These are phyloP conservation scores for Scartelaos histophorus DNA, from an alignment of 2,113 vertebrate genomes.

Conservation along the genomic window DNA sequence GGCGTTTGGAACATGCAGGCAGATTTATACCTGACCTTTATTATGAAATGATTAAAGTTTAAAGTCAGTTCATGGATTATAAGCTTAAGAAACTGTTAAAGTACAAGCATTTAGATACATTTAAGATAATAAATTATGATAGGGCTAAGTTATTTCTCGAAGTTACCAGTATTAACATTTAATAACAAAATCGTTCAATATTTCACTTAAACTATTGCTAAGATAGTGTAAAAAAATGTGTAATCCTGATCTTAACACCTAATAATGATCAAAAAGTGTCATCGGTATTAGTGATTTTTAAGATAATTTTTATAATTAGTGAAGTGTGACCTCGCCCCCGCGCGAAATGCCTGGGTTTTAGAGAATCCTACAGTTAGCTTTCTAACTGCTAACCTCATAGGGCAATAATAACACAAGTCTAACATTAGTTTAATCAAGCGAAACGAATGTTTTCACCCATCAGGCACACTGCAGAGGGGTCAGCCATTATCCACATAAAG, in stretches of 20 bases:
- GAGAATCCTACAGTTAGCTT: slow-evolving; percentile 25
- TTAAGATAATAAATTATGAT: too few relatives aligned
- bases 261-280: not conserved
- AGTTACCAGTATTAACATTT: too few relatives aligned
- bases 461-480: rapidly evolving
- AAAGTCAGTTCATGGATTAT: too few relatives aligned
- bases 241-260: too few relatives aligned
- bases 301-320: too few relatives aligned
- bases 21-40: not conserved
- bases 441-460: not conserved
- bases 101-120: too few relatives aligned
- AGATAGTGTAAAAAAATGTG: too few relatives aligned
- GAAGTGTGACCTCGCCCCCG: not conserved
- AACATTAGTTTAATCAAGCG: slow-evolving; percentile 33
- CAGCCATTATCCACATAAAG: rapidly evolving
- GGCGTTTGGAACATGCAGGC: not conserved
- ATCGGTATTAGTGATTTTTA: not conserved
- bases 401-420: slow-evolving; percentile 31
- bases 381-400: slow-evolving; percentile 42
- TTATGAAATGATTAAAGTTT: not conserved
- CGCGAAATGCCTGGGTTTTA: not conserved
- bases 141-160: too few relatives aligned
- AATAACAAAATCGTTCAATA: too few relatives aligned
- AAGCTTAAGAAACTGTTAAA: too few relatives aligned
- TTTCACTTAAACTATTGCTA: too few relatives aligned